Evolutionary conservation across 2,797 vertebrate species (phyloP).

Genomic region (Bradypodion pumilum): DNA sequence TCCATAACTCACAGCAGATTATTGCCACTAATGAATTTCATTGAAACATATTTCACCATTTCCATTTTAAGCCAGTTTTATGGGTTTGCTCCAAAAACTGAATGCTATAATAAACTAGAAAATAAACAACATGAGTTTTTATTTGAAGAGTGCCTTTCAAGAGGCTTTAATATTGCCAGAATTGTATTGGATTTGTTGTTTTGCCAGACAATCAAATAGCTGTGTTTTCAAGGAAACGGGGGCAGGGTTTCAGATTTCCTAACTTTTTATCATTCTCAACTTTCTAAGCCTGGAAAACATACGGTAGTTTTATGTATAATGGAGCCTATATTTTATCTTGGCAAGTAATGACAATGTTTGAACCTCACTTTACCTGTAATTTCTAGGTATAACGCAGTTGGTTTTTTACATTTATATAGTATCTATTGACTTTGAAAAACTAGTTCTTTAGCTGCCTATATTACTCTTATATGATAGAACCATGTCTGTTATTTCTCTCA

Average conservation of each 20-base stretch:
- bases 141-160: slow-evolving; percentile 23
- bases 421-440: no score
- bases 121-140: slow-evolving; percentile 50
- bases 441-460: no score
- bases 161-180: slow-evolving; percentile 45
- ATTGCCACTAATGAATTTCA: no score
- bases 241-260: slow-evolving; percentile 41
- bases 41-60: slow-evolving; percentile 40
- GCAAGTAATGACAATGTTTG: no score
- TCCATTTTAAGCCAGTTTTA: slow-evolving; percentile 18
- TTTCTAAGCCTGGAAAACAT: not conserved
- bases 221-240: slow-evolving; percentile 41
- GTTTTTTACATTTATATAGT: no score
- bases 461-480: no score
- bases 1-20: no score
- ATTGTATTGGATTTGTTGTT: slow-evolving; percentile 41
- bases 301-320: no score
- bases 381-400: no score
- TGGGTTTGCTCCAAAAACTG: slow-evolving; percentile 51
- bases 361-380: no score
- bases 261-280: not conserved
- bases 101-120: slow-evolving; percentile 26
- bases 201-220: slow-evolving; percentile 62
- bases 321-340: no score
- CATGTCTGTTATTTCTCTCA: no score